phyloP scores from a whole-genome alignment of 2,113 vertebrate genomes.

The Mellivora capensis region DNA sequence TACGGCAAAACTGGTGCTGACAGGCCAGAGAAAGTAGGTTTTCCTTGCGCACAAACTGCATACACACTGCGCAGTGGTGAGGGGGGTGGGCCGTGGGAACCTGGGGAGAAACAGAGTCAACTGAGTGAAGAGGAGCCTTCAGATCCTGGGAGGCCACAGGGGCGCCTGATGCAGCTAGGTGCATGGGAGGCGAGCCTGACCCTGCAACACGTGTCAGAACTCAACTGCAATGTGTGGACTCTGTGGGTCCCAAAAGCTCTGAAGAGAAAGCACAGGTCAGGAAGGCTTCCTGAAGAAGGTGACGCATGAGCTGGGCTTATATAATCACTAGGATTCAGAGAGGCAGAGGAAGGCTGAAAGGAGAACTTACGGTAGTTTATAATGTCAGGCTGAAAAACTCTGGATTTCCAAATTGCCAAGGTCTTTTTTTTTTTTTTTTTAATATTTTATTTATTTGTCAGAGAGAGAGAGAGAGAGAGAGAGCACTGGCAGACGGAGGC shows the following conservation, averaged over 20 bases:
- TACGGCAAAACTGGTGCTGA: slow-evolving; percentile 98
- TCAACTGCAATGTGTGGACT: neutral
- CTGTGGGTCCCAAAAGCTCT: neutral
- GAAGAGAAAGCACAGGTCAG: neutral
- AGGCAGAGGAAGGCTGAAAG: neutral
- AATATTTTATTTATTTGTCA: too few species aligned
- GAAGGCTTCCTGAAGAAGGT: neutral
- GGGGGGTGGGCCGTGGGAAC: slow-evolving; percentile 85
- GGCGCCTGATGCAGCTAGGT: neutral
- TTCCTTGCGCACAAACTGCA: slow-evolving; percentile 97
- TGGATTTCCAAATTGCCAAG: neutral
- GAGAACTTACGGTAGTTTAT: neutral
- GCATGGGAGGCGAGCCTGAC: neutral
- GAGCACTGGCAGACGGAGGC: too few species aligned
- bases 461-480: too few species aligned
- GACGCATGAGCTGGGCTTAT: neutral
- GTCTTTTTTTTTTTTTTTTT: too few species aligned
- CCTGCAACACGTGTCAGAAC: neutral
- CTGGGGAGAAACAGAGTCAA: slow-evolving; percentile 69
- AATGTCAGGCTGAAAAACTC: neutral
- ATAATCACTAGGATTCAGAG: neutral
- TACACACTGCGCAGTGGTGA: slow-evolving; percentile 97
- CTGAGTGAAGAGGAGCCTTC: neutral
- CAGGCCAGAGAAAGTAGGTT: slow-evolving; percentile 94
- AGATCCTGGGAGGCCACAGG: neutral